Percentiles rank a stretch among this genome's conserved stretches.
Conservation (phyloP, 2,888 invertebrate species). For the Cynaeus angustus region DNA sequence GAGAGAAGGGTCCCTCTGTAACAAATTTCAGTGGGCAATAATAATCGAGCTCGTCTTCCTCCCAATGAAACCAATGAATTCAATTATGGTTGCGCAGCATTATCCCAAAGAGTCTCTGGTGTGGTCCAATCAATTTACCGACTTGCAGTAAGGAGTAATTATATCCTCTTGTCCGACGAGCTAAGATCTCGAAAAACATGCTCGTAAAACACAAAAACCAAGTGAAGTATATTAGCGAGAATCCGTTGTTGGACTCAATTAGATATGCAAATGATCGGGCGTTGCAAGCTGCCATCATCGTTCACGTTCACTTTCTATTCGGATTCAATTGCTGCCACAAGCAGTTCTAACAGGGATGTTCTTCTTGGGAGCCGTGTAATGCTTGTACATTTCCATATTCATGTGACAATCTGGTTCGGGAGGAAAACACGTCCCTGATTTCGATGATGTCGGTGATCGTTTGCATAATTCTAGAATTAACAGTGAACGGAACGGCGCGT, state of each 20-base stretch:
- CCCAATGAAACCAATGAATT: slow-evolving; percentile 26
- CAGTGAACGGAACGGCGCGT: slow-evolving; percentile 24
- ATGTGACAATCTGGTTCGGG: slow-evolving; percentile 48
- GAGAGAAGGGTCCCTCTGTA: slow-evolving; percentile 9
- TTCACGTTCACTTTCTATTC: slow-evolving; percentile 40
- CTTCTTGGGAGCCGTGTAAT: slow-evolving; percentile 43
- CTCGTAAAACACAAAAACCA: slow-evolving; percentile 19
- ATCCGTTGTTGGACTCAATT: slow-evolving; percentile 32
- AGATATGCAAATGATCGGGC: slow-evolving; percentile 37
- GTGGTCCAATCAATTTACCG: slow-evolving; percentile 35
- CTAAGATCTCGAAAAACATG: slow-evolving; percentile 32
- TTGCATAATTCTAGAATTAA: slow-evolving; percentile 44
- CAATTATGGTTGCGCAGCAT: slow-evolving; percentile 22
- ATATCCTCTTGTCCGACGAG: slow-evolving; percentile 25
- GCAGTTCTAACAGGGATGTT: slow-evolving; percentile 16
- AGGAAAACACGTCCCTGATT: slow-evolving; percentile 26
- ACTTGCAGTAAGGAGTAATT: slow-evolving; percentile 9
- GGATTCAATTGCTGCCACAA: slow-evolving; percentile 46
- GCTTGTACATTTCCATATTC: slow-evolving; percentile 49
- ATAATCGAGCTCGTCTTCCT: slow-evolving; percentile 9
- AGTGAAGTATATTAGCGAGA: slow-evolving; percentile 18
- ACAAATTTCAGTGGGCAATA: slow-evolving; percentile 17
- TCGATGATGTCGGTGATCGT: slow-evolving; percentile 29
- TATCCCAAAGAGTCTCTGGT: slow-evolving; percentile 15
- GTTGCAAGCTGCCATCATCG: slow-evolving; percentile 33